Evolutionary conservation across 2,888 invertebrate species (phyloP).

Genomic region (Eupeodes latifasciatus): DNA sequence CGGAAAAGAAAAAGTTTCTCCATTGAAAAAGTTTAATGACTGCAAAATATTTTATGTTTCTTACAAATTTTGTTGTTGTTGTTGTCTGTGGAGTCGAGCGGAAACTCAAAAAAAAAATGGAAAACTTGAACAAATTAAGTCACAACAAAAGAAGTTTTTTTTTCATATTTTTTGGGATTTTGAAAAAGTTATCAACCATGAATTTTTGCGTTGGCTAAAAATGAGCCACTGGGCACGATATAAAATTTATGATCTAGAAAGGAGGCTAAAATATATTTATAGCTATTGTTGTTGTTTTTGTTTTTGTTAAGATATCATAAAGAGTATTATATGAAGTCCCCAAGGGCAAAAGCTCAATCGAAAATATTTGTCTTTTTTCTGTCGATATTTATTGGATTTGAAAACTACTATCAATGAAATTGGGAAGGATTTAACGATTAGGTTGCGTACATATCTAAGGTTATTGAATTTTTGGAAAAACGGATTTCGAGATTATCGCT

Average conservation of each 20-base stretch:
- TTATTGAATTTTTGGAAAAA: constrained; percentile 19
- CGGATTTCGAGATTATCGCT: constrained; percentile 14
- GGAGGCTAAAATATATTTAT: constrained; percentile 20
- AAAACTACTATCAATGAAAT: constrained; percentile 21
- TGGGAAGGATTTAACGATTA: constrained; percentile 7
- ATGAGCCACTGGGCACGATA: constrained; percentile 27
- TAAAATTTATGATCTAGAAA: constrained; percentile 30
- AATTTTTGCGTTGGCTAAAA: constrained; percentile 26
- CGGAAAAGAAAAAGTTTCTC: constrained; percentile 32
- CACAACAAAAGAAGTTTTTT: constrained; percentile 23
- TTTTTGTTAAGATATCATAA: neutral
- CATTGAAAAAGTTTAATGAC: constrained; percentile 43
- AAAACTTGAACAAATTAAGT: constrained; percentile 35
- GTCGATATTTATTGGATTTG: constrained; percentile 16
- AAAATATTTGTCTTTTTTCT: constrained; percentile 1
- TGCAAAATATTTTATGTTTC: constrained; percentile 42
- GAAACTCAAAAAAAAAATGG: constrained; percentile 27
- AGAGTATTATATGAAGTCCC: neutral
- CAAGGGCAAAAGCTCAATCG: constrained; percentile 1
- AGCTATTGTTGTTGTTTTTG: neutral
- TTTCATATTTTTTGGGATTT: neutral
- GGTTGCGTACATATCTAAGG: neutral
- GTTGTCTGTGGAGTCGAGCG: constrained; percentile 13
- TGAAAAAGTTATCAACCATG: constrained; percentile 15
- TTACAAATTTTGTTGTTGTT: constrained; percentile 1